Evolutionary conservation across 2,888 invertebrate species (phyloP).

Genomic region (Andrena dorsata): DNA sequence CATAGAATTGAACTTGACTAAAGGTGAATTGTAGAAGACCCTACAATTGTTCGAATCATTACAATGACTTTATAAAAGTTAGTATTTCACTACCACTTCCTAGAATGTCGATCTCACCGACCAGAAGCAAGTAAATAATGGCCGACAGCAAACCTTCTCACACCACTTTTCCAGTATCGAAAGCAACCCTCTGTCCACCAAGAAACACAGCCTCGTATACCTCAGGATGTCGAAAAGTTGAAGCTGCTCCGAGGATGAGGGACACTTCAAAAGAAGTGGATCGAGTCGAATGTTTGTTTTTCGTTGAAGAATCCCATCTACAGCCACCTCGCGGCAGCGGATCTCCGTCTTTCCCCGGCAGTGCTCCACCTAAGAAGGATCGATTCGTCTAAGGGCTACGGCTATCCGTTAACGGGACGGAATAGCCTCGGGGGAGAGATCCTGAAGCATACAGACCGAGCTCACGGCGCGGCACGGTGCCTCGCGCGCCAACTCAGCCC

Average conservation of each 20-base stretch:
- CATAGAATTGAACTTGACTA: neutral
- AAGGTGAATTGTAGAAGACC: neutral
- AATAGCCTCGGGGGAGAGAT: conserved; percentile 82
- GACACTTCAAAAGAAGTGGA: conserved; percentile 38
- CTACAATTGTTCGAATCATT: no score
- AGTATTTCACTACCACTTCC: no score
- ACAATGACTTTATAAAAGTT: no score
- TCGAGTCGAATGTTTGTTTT: conserved; percentile 67
- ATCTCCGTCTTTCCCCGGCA: conserved; percentile 31
- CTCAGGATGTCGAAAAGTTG: conserved; percentile 49
- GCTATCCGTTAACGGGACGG: conserved; percentile 80
- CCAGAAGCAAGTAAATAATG: no score
- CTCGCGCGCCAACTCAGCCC: conserved; percentile 75
- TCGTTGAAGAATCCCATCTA: conserved; percentile 42
- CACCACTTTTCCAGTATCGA: conserved; percentile 6
- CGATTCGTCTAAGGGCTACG: conserved; percentile 78
- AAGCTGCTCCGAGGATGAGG: conserved; percentile 38
- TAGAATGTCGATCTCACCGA: no score
- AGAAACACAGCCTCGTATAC: conserved; percentile 43
- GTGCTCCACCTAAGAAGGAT: conserved; percentile 75
- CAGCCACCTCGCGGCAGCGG: conserved; percentile 8
- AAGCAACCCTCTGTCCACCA: conserved; percentile 48
- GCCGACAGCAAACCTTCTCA: no score
- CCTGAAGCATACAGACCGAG: conserved; percentile 61
- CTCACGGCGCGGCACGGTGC: conserved; percentile 59